A percentile compares a stretch with the other conserved stretches of the same genome.
These are phyloP conservation scores for Macrobrachium nipponense DNA, from an alignment of 1,140 invertebrate species.

Conservation along the genomic window DNA sequence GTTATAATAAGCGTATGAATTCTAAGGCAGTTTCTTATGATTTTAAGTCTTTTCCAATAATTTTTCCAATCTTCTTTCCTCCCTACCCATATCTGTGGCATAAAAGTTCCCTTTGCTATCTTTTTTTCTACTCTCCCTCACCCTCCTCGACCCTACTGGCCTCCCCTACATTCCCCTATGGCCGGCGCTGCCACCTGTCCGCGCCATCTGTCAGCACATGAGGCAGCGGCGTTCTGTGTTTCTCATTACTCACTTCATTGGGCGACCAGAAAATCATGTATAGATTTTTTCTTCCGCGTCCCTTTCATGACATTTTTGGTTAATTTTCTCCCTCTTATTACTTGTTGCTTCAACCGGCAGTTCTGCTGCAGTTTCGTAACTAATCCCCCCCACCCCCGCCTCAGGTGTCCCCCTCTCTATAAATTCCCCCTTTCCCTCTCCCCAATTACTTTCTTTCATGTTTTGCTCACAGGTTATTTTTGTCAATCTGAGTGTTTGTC, in stretches of 20 bases:
- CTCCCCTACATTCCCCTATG: neutral
- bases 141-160: neutral
- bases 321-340: neutral
- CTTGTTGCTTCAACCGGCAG: neutral
- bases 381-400: neutral
- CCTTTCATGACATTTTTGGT: neutral
- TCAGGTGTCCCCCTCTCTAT: neutral
- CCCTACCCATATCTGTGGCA: neutral
- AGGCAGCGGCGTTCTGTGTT: slow-evolving; percentile 46
- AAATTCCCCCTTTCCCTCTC: neutral
- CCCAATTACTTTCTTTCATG: neutral
- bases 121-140: neutral
- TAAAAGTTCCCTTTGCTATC: neutral
- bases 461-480: neutral
- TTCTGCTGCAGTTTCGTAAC: neutral
- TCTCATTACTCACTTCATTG: slow-evolving; percentile 58
- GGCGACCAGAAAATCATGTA: slow-evolving; percentile 38
- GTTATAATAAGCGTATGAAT: too few relatives aligned
- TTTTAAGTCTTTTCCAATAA: too few relatives aligned
- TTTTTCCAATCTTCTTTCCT: neutral
- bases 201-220: slow-evolving; percentile 40
- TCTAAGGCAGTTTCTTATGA: too few relatives aligned
- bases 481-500: neutral
- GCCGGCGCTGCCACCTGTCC: slow-evolving; percentile 31
- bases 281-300: slow-evolving; percentile 16